Evolutionary conservation across 1,140 invertebrate genomes (phyloP), one percentile per base, ranked within the genome.

Genomic region (Scaptomyza graminum): DNA sequence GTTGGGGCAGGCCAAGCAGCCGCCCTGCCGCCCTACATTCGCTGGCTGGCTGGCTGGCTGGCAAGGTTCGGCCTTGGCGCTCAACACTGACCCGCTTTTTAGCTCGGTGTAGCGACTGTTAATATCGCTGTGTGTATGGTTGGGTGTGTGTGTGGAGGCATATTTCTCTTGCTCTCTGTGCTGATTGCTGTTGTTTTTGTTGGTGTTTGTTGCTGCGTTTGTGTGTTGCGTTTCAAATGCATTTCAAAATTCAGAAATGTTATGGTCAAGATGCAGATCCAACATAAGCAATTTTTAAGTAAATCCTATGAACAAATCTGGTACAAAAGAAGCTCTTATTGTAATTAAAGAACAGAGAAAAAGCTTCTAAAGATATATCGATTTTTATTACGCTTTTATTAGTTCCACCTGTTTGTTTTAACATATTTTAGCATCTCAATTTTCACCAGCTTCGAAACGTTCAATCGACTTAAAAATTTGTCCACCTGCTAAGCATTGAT

Each of bases 41-140:
- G 44, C 49, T 76, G 54, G 47, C 62, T 84, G 28, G 44, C 47
- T 76, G 54, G 47, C 63, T 74, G 70, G 68, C 52, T 72, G 72
- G 68, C 87, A 83, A 90, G 79, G 79, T 82, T 82, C 81, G 87
- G 79, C 87, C 87, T 90, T 90, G 87, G 81, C 79, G 80, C 76
- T 85, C 85, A 85, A 82, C 85, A 90, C 73, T 82, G 87, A 90
- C 87, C 87, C 68, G 81, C 87, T 83, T 87, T 79, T 64, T 63
- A 39, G 16, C 68, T 52, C 34, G 49, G 43, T 65, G 50, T 65
- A 55, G 60, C n/a, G 22, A 46, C 13, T 8, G n/a, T 25, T 39
- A 41, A 41, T 41, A 41, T n/a, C 12, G n/a, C 18, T 37, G 41
- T 51, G 59, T 61, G 18, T 39, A 39, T 28, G 49, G 39, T n/a